phyloP scores from a whole-genome alignment of 1,140 invertebrate species.

The Drosophila lacteicornis region DNA sequence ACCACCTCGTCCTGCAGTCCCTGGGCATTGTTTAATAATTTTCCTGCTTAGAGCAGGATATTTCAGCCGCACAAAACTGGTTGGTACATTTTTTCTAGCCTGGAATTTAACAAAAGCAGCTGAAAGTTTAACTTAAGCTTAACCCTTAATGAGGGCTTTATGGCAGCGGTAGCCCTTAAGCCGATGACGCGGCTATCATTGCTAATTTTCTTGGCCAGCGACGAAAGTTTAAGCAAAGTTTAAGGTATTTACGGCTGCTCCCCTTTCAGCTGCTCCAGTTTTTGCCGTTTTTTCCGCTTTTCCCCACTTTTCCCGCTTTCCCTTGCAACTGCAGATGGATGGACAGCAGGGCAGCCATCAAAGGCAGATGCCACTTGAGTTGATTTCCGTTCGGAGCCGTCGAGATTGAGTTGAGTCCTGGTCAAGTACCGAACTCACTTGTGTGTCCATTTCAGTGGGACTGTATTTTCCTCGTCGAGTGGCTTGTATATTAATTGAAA shows the following conservation, averaged over 20 bases:
- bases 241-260: slow-evolving; percentile 32
- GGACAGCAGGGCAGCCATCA: slow-evolving; percentile 23
- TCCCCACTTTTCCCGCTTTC: background rate
- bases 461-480: slow-evolving; percentile 25
- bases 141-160: slow-evolving; percentile 49
- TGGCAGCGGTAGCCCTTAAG: slow-evolving; percentile 18
- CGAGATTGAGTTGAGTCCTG: slow-evolving; percentile 28
- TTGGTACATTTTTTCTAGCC: slow-evolving; percentile 16
- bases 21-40: slow-evolving; percentile 75
- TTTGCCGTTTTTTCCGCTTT: background rate
- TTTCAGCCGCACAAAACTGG: slow-evolving; percentile 38
- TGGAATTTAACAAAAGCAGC: slow-evolving; percentile 26
- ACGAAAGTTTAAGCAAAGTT: slow-evolving; percentile 44
- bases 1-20: slow-evolving; percentile 5
- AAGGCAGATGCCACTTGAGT: slow-evolving; percentile 44
- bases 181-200: slow-evolving; percentile 41
- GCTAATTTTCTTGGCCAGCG: slow-evolving; percentile 46
- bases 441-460: slow-evolving; percentile 35
- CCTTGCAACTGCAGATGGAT: slow-evolving; percentile 17
- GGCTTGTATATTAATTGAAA: slow-evolving; percentile 55
- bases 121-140: slow-evolving; percentile 39
- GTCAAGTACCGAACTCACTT: slow-evolving; percentile 33
- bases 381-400: slow-evolving; percentile 37
- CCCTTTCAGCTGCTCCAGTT: slow-evolving; percentile 6
- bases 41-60: slow-evolving; percentile 58